Conservation (phyloP, 1,140 invertebrate genomes). For the Euwallacea similis region DNA sequence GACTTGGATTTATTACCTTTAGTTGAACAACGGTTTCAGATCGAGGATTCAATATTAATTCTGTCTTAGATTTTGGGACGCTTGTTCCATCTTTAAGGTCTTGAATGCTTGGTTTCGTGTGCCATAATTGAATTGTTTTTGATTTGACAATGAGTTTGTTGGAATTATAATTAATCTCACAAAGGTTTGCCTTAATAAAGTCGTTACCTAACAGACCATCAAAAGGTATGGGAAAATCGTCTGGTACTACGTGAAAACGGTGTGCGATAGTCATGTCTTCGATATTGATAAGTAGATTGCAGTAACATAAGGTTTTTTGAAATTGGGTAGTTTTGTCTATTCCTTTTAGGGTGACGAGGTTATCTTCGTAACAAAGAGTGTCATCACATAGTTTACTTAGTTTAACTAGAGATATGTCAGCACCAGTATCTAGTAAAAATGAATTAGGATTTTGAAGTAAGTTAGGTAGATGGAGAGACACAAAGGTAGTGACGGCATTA, state of each 20-base stretch:
- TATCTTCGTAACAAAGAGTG: background rate
- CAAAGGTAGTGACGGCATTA: no score
- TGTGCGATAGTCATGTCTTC: background rate
- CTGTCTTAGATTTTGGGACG: background rate
- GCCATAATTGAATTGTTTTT: background rate
- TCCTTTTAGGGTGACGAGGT: background rate
- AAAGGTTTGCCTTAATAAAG: background rate
- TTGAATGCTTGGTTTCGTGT: background rate
- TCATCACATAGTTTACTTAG: background rate
- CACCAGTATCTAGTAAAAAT: background rate
- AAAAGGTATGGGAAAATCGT: background rate
- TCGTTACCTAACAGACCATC: background rate
- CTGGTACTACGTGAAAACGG: background rate
- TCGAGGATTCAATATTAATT: conserved; percentile 3
- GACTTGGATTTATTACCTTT: conserved; percentile 5
- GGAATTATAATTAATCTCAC: background rate
- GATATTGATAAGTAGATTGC: background rate
- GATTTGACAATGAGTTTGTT: background rate
- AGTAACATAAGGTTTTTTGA: conserved; percentile 1
- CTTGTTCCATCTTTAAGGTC: background rate
- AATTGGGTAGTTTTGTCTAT: background rate
- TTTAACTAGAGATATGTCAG: background rate
- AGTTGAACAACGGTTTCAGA: conserved; percentile 1
- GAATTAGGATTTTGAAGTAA: background rate
- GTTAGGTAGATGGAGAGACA: background rate